A percentile compares a stretch with the other conserved stretches of the same genome.
Conservation (phyloP, 2,797 vertebrate species). For the Lepilemur ruficaudatus region DNA sequence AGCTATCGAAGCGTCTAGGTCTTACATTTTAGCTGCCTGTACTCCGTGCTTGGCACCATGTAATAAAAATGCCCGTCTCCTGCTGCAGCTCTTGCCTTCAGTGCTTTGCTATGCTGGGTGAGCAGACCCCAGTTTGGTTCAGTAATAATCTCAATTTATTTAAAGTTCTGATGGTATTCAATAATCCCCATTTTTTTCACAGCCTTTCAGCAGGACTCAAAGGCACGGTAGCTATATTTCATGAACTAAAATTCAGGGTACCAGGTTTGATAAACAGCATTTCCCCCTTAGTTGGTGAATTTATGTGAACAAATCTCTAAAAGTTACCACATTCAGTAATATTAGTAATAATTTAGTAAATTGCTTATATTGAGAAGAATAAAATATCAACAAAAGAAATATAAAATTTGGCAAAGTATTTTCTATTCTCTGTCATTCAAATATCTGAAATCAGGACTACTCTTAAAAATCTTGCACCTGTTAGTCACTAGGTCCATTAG, state of each 20-base stretch:
- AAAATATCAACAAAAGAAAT: not conserved
- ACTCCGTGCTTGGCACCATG: not conserved
- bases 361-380: not conserved
- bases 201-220: not conserved
- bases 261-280: not conserved
- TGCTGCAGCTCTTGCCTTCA: not conserved
- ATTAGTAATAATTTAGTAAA: not conserved
- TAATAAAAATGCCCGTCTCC: not conserved
- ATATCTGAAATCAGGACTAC: not conserved
- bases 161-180: not conserved
- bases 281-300: not conserved
- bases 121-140: not conserved
- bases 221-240: not conserved
- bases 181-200: not conserved
- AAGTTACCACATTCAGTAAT: not conserved
- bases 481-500: not conserved
- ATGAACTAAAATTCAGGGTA: not conserved
- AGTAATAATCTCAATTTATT: not conserved
- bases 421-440: not conserved
- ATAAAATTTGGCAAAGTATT: not conserved
- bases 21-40: not conserved
- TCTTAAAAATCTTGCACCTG: not conserved
- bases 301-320: slow-evolving; percentile 18
- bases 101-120: not conserved
- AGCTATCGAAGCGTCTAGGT: not conserved